Percentiles rank a stretch among this genome's conserved stretches.
These are phyloP conservation scores for Drosophila kohkoa DNA, from an alignment of 1,140 invertebrate species.

Conservation along the genomic window DNA sequence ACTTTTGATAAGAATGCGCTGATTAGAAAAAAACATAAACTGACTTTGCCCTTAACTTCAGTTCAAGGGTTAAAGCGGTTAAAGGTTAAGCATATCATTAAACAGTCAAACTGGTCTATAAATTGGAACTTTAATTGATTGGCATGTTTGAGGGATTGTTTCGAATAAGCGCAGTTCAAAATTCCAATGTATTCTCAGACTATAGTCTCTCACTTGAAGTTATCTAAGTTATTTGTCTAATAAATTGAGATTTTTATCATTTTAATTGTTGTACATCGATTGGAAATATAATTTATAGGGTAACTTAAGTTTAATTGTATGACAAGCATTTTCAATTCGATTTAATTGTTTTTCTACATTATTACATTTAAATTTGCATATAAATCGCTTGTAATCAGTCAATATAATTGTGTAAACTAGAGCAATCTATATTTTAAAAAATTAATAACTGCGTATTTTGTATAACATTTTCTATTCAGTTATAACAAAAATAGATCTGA, in stretches of 20 bases:
- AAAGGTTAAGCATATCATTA: constrained; percentile 16
- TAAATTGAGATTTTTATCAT: neutral
- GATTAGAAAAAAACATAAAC: constrained; percentile 42
- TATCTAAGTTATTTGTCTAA: no score
- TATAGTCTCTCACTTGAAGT: no score
- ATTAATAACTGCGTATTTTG: no score
- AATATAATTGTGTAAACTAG: no score
- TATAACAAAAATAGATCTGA: no score
- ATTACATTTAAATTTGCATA: no score
- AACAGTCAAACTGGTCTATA: neutral
- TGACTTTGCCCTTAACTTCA: neutral
- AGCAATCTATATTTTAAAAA: no score
- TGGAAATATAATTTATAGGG: neutral
- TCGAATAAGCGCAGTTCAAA: neutral
- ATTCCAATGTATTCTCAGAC: neutral
- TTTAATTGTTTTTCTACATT: no score
- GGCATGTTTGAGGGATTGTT: neutral
- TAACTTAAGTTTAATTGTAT: neutral
- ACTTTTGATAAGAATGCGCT: constrained; percentile 35
- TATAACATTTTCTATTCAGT: no score
- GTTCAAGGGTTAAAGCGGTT: constrained; percentile 7
- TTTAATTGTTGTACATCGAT: neutral
- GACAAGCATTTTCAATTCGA: neutral
- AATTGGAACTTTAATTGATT: neutral
- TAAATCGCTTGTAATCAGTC: no score